Base-by-base conservation (phyloP, 37 sponge, comb jelly and placozoan genomes). In the Axinella damicornis region DNA sequence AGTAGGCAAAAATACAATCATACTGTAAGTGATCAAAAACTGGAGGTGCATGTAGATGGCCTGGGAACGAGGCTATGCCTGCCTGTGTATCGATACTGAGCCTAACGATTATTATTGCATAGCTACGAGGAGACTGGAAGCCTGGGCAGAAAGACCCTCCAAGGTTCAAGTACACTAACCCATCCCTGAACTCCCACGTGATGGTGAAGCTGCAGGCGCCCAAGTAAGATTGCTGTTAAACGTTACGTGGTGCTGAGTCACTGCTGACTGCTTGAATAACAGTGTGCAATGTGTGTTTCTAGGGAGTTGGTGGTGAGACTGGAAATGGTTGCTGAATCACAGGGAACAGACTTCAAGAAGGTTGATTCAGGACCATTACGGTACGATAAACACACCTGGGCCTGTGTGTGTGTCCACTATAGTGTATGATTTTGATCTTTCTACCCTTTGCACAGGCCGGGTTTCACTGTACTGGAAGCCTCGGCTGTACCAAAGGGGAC, bases 201-300 rank as follows among this genome's bases (percentile, higher is more conserved):
- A 54, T 89, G 36, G 36, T 89, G 37, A 83, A 89, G 41, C 1
- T 89, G 1, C 39, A 56, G 53, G 89, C 78, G 25, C 89, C 89
- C 58, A 83, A 83, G 89, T 88, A 57, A 82, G 69, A 30, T 6
- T 17, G 15, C 2, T 12, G 17, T 24, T 52, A 22, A 11, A 31
- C 16, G 35, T 52, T 46, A 15, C 69, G 25, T 38, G 36, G 24
- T 46, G 46, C 4, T 46, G 9, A 46, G 9, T 46, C n/a, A n/a
- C 6, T 46, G 9, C 46, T 46, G 9, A 12, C 6, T 46, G 46
- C 9, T 46, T 4, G 9, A 4, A 46, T 46, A 12, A 46, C 46
- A 46, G 9, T 46, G 46, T 46, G 9, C n/a, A 1, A 22, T 25
- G 2, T 33, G 17, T 16, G 25, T 27, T 38, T 40, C 2, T 27